phyloP scores from a whole-genome alignment of 2,113 vertebrate genomes.

The Cynoglossus semilaevis region DNA sequence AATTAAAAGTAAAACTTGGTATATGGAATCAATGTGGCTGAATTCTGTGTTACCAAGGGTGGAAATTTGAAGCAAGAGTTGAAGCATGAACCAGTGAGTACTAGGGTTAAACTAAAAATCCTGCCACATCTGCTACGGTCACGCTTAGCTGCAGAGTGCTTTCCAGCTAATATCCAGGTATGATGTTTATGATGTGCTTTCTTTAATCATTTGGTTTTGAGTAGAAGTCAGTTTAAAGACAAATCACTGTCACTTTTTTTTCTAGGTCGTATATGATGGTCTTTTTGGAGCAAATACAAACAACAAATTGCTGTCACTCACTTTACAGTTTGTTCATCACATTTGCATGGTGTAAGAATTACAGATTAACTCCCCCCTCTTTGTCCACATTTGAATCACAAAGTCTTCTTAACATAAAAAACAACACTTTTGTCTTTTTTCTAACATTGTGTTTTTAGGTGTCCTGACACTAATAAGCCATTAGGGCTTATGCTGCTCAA shows the following conservation, averaged over 20 bases:
- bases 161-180: constrained; percentile 98
- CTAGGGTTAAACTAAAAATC: constrained; percentile 96
- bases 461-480: constrained; percentile 95
- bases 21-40: background rate
- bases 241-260: constrained; percentile 15
- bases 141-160: constrained; percentile 91
- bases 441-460: constrained; percentile 72
- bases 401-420: background rate
- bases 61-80: constrained; percentile 89
- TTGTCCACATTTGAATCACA: no score
- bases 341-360: constrained; percentile 93
- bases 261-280: constrained; percentile 95
- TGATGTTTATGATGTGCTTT: background rate
- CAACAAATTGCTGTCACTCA: constrained; percentile 91
- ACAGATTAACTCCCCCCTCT: no score
- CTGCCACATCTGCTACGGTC: constrained; percentile 94
- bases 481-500: constrained; percentile 97
- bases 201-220: background rate
- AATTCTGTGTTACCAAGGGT: constrained; percentile 71
- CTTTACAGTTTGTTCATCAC: constrained; percentile 97
- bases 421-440: background rate
- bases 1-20: no score
- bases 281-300: constrained; percentile 96
- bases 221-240: background rate
- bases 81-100: constrained; percentile 96